Evolutionary conservation across 1,140 invertebrate species (phyloP).

Genomic region (Theocolax elegans): DNA sequence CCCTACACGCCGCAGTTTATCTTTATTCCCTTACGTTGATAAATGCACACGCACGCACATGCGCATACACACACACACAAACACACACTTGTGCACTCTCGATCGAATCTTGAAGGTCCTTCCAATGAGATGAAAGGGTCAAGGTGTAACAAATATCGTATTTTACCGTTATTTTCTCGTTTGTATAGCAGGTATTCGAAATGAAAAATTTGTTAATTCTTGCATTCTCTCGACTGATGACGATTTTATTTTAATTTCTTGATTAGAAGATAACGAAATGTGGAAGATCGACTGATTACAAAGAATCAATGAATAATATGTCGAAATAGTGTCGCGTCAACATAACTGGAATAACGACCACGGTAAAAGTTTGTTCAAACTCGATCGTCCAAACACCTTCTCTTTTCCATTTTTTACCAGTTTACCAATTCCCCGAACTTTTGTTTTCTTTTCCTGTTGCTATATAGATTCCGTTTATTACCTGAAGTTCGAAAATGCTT

Average conservation of each 20-base stretch:
- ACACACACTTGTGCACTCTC: too few relatives aligned
- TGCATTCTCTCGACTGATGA: too few relatives aligned
- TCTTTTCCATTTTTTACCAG: slow-evolving; percentile 2
- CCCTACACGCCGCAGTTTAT: too few relatives aligned
- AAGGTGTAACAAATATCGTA: too few relatives aligned
- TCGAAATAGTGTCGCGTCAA: slow-evolving; percentile 55
- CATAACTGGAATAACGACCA: slow-evolving; percentile 50
- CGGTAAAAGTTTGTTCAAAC: slow-evolving; percentile 39
- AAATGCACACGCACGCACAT: too few relatives aligned
- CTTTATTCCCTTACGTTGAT: too few relatives aligned
- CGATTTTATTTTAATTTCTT: too few relatives aligned
- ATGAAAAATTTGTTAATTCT: too few relatives aligned
- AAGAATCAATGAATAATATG: slow-evolving; percentile 56
- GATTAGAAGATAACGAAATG: too few relatives aligned
- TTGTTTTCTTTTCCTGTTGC: slow-evolving; percentile 25
- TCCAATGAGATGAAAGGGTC: slow-evolving; percentile 49
- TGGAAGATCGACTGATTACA: slow-evolving; percentile 58
- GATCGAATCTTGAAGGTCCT: not conserved
- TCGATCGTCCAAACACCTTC: slow-evolving; percentile 35
- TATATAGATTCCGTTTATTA: slow-evolving; percentile 40
- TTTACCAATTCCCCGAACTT: slow-evolving; percentile 48
- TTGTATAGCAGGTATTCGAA: too few relatives aligned
- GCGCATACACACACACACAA: too few relatives aligned
- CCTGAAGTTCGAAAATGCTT: slow-evolving; percentile 14
- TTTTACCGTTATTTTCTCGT: too few relatives aligned